These are phyloP conservation scores for Prinia subflava DNA, from an alignment of 2,113 vertebrate species.

Conservation along the genomic window DNA sequence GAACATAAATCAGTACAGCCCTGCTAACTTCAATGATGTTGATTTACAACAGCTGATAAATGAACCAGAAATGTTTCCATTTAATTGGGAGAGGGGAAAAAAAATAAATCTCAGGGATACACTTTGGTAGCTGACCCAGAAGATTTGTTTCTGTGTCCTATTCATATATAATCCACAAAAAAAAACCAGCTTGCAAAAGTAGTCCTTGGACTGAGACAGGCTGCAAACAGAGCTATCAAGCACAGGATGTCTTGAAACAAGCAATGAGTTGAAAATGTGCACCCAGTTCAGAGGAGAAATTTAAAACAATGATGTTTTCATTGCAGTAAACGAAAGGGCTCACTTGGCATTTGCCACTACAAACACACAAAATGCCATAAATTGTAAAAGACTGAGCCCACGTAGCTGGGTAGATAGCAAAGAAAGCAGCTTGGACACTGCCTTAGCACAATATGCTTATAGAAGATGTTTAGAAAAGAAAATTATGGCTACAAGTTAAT, in stretches of 20 bases:
- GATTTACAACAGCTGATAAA: background rate
- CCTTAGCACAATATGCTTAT: background rate
- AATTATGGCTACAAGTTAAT: background rate
- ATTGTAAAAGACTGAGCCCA: background rate
- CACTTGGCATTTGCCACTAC: background rate
- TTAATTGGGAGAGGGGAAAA: background rate
- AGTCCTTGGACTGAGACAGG: background rate
- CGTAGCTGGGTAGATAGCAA: background rate
- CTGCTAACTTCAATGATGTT: background rate
- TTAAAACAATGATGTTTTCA: background rate
- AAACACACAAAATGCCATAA: constrained; percentile 1
- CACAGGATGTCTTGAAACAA: background rate
- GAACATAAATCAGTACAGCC: background rate
- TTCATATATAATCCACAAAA: background rate
- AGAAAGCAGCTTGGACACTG: background rate
- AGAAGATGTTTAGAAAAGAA: background rate
- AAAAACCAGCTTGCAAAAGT: background rate
- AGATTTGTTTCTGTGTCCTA: background rate
- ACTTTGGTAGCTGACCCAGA: background rate
- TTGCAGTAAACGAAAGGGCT: background rate
- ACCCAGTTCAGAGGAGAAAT: constrained; percentile 16
- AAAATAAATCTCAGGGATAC: background rate
- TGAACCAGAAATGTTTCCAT: background rate
- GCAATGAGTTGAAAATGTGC: background rate
- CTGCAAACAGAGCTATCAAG: background rate